Conservation (phyloP, 2,113 vertebrate species). For the Camelus dromedarius region DNA sequence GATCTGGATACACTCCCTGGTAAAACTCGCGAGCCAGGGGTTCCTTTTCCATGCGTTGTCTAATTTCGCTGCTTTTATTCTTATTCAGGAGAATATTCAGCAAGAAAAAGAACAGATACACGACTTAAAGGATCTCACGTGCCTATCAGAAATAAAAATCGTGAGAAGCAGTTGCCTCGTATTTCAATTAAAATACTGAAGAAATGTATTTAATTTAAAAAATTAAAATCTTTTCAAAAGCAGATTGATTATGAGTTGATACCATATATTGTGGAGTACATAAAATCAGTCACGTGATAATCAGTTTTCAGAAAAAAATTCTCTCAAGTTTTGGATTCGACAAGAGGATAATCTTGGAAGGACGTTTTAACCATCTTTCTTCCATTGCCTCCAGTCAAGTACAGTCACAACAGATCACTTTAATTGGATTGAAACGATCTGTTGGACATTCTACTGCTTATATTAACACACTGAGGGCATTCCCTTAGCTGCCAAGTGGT, state of each 20-base stretch:
- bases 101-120: constrained; percentile 34
- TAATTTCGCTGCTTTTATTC: constrained; percentile 39
- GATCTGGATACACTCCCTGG: constrained; percentile 47
- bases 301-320: constrained; percentile 51
- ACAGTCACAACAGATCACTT: constrained; percentile 69
- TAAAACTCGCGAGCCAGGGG: constrained; percentile 33
- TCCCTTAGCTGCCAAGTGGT: constrained; percentile 36
- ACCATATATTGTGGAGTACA: constrained; percentile 34
- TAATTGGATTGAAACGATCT: constrained; percentile 71
- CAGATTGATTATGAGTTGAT: constrained; percentile 53
- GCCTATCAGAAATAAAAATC: constrained; percentile 47
- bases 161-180: background rate
- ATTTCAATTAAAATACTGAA: constrained; percentile 68
- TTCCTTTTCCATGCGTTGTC: background rate
- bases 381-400: constrained; percentile 61
- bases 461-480: constrained; percentile 15
- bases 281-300: constrained; percentile 47
- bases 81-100: constrained; percentile 27
- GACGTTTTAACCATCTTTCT: constrained; percentile 60
- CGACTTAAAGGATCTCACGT: background rate
- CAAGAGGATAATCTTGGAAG: constrained; percentile 67
- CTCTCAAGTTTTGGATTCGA: constrained; percentile 44
- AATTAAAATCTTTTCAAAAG: constrained; percentile 46
- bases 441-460: constrained; percentile 37
- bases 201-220: constrained; percentile 43